Conservation (phyloP, 2,113 vertebrate species). For the Furnarius figulus region DNA sequence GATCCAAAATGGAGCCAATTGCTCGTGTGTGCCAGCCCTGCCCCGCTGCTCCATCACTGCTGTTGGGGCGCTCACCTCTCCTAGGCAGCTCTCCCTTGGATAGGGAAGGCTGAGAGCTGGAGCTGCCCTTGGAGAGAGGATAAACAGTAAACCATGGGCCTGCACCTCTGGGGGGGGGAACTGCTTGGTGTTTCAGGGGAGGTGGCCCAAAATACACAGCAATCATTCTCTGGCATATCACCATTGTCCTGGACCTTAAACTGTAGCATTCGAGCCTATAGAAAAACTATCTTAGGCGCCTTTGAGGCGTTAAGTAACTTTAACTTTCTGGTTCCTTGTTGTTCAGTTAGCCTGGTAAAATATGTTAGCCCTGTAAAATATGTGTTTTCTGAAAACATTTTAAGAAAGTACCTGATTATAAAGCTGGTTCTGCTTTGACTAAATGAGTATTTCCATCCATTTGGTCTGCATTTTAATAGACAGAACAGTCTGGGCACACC, state of each 20-base stretch:
- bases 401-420: not conserved
- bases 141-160: not conserved
- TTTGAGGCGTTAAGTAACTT: not conserved
- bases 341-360: not conserved
- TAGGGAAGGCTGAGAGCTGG: not conserved
- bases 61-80: not conserved
- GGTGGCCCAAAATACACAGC: not conserved
- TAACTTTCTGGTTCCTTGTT: not conserved
- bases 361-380: not conserved
- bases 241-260: not conserved
- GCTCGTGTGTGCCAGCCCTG: not conserved
- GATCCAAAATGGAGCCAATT: not conserved
- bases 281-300: not conserved
- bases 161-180: not conserved
- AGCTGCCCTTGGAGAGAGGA: not conserved
- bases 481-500: not conserved
- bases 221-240: accelerated
- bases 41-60: accelerated
- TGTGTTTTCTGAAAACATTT: not conserved
- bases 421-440: not conserved
- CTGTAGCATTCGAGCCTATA: not conserved
- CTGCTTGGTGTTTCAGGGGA: not conserved
- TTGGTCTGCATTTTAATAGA: not conserved
- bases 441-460: not conserved
- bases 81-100: not conserved